A percentile compares a stretch with the other conserved stretches of the same genome.
phyloP scores from a whole-genome alignment of 2,113 vertebrate species.

The Orientallactaga bullata region DNA sequence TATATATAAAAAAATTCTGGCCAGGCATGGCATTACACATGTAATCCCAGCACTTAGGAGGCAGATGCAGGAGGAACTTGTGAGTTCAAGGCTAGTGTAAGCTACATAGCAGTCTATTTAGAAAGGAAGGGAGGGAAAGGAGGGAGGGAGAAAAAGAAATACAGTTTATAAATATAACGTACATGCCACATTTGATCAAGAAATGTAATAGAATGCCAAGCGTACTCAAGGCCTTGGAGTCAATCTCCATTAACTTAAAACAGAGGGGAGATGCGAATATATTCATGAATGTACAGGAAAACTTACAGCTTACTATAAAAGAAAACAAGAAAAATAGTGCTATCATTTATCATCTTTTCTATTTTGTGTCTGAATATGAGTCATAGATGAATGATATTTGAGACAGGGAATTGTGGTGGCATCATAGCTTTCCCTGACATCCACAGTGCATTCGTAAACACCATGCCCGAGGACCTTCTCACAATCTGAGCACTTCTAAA shows the following conservation, averaged over 20 bases:
- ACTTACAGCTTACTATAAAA: not conserved
- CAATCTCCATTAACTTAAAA: too few relatives aligned
- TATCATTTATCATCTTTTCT: not conserved
- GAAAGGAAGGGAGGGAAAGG: too few relatives aligned
- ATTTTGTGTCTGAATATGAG: not conserved
- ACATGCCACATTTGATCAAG: not conserved
- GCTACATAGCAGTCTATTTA: too few relatives aligned
- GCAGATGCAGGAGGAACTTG: too few relatives aligned
- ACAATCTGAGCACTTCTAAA: not conserved
- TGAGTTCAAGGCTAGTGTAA: too few relatives aligned
- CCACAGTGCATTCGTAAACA: not conserved
- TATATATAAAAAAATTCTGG: not conserved
- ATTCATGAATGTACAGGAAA: not conserved
- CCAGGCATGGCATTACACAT: not conserved
- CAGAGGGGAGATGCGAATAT: too few relatives aligned
- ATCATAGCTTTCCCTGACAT: not conserved
- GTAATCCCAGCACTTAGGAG: too few relatives aligned
- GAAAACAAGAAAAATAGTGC: not conserved
- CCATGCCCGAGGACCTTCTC: not conserved
- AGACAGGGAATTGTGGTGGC: not conserved
- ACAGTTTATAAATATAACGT: slow-evolving; percentile 5
- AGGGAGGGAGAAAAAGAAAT: not conserved
- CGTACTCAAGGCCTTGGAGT: too few relatives aligned
- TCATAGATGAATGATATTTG: not conserved
- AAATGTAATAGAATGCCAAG: too few relatives aligned